Percentiles rank a stretch among this genome's conserved stretches.
Evolutionary conservation across 2,113 vertebrate species (phyloP).

Genomic region (Misgurnus anguillicaudatus): DNA sequence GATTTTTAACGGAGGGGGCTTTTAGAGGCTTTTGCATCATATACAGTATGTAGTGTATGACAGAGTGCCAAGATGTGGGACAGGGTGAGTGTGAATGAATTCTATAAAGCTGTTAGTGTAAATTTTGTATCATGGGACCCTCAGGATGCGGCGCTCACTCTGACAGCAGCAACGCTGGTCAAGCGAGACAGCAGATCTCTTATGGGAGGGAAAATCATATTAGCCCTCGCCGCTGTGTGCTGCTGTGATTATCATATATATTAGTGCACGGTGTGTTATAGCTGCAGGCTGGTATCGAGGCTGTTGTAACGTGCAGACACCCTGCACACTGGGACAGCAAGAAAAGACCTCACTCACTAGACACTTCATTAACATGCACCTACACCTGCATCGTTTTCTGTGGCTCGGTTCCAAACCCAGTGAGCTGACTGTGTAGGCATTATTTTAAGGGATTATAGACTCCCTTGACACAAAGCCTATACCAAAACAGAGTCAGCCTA

Average conservation of each 20-base stretch:
- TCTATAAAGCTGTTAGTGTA: conserved; percentile 30
- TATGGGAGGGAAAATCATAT: conserved; percentile 50
- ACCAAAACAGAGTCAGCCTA: too few species aligned
- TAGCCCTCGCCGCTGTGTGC: conserved; percentile 60
- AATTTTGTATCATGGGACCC: conserved; percentile 27
- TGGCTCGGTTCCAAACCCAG: neutral
- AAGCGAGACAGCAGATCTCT: conserved; percentile 42
- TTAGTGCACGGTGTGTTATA: conserved; percentile 59
- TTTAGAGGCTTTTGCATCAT: too few species aligned
- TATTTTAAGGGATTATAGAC: neutral
- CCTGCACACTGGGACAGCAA: conserved; percentile 61
- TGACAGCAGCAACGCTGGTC: conserved; percentile 44
- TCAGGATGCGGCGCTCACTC: conserved; percentile 11
- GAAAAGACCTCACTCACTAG: conserved; percentile 54
- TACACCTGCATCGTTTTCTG: neutral
- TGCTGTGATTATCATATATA: conserved; percentile 65
- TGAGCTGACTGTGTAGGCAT: neutral
- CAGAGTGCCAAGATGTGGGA: neutral
- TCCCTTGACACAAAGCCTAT: too few species aligned
- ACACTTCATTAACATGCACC: neutral
- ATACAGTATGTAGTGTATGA: neutral
- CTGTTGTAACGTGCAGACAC: conserved; percentile 53
- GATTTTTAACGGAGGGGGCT: too few species aligned
- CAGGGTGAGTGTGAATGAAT: conserved; percentile 24
- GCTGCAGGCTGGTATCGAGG: conserved; percentile 57